A percentile compares a stretch with the other conserved stretches of the same genome.
Evolutionary conservation across 2,888 invertebrate genomes (phyloP).

Genomic region (Chrysolina oricalcia): DNA sequence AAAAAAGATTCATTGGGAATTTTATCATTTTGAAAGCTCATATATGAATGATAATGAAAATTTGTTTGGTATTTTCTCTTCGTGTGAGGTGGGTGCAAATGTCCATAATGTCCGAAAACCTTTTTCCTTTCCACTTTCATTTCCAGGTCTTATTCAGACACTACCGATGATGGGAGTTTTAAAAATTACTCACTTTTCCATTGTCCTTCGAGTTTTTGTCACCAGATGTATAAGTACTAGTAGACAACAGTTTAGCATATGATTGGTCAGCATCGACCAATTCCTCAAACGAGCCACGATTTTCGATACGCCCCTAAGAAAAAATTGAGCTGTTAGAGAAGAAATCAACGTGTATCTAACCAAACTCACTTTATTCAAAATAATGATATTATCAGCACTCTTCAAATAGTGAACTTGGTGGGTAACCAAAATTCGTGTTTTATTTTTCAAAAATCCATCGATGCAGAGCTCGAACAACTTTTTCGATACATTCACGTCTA

Average conservation of each 20-base stretch:
- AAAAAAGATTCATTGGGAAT: no score
- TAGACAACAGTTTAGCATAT: not conserved
- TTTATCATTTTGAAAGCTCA: no score
- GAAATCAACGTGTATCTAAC: no score
- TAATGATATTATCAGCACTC: constrained; percentile 76
- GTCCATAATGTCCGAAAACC: no score
- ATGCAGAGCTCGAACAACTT: constrained; percentile 85
- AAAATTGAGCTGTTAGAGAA: constrained; percentile 17
- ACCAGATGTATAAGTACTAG: not conserved
- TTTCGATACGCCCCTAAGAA: constrained; percentile 70
- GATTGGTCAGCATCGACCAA: constrained; percentile 60
- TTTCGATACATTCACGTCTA: constrained; percentile 89
- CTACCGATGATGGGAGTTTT: no score
- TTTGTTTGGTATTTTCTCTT: no score
- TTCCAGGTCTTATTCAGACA: no score
- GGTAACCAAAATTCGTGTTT: constrained; percentile 83
- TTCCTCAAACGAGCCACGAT: constrained; percentile 70
- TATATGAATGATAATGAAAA: no score
- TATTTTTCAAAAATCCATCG: constrained; percentile 75
- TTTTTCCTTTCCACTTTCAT: no score
- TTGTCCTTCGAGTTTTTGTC: not conserved
- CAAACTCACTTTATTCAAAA: constrained; percentile 75
- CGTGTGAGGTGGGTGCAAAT: no score
- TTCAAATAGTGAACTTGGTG: constrained; percentile 80
- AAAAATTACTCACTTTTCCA: not conserved